Conservation (phyloP, 2,797 vertebrate species). For the Eremophila alpestris region DNA sequence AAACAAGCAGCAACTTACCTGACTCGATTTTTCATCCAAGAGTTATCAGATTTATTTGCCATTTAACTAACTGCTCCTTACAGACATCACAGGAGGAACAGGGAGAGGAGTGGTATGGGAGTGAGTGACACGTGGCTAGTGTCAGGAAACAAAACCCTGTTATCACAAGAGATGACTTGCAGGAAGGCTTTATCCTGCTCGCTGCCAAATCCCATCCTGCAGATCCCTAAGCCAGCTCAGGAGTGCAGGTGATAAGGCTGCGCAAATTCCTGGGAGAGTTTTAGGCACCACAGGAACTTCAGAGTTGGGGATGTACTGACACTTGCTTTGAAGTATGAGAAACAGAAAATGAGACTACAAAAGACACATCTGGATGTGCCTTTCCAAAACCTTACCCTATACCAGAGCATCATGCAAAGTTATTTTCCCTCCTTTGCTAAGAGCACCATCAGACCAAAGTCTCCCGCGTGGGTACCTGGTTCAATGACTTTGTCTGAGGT, state of each 20-base stretch:
- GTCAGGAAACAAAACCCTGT: neutral
- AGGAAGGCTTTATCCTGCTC: neutral
- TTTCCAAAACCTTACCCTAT: neutral
- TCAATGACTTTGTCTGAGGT: neutral
- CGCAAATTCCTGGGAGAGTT: neutral
- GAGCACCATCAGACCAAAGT: neutral
- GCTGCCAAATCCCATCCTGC: neutral
- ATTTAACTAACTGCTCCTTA: slow-evolving; percentile 8
- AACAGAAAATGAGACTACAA: neutral
- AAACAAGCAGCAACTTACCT: slow-evolving; percentile 1
- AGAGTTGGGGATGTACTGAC: neutral
- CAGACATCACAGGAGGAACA: neutral
- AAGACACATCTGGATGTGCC: neutral
- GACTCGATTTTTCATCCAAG: neutral
- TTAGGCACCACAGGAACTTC: neutral
- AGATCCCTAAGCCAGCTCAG: neutral
- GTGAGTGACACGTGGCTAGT: neutral
- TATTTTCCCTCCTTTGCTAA: neutral
- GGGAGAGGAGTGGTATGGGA: neutral
- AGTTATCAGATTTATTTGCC: slow-evolving; percentile 9
- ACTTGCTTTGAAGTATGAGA: neutral
- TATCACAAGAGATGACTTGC: neutral
- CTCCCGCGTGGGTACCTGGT: neutral
- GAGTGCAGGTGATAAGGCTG: neutral
- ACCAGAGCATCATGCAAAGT: neutral